Evolutionary conservation across 2,888 invertebrate species (phyloP).

Genomic region (Coleophora deauratella): DNA sequence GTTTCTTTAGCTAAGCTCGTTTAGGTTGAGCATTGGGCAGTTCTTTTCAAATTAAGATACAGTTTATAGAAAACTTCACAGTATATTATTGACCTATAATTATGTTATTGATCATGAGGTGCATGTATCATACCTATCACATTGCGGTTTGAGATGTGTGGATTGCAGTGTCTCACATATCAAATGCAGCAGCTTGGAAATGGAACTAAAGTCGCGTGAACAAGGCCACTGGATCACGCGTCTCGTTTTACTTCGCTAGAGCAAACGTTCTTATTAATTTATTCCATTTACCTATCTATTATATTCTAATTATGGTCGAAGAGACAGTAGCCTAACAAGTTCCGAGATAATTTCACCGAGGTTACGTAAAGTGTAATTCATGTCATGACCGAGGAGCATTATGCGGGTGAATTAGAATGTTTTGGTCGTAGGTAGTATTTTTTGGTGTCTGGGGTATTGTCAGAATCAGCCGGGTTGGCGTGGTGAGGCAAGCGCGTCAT

Average conservation of each 20-base stretch:
- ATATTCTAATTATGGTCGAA: not conserved
- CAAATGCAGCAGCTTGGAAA: conserved; percentile 41
- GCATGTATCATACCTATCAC: not conserved
- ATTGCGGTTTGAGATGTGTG: conserved; percentile 20
- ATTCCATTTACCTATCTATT: not conserved
- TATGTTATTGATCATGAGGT: too few species aligned
- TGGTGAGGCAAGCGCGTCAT: conserved; percentile 58
- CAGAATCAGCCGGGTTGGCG: conserved; percentile 26
- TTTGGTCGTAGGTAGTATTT: conserved; percentile 3
- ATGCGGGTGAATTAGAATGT: conserved; percentile 7
- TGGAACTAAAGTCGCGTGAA: conserved; percentile 43
- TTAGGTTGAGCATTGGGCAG: too few species aligned
- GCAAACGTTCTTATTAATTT: not conserved
- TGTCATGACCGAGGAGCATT: conserved; percentile 8
- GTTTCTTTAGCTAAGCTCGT: too few species aligned
- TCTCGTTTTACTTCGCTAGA: conserved; percentile 28
- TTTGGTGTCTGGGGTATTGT: conserved; percentile 14
- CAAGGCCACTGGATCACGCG: conserved; percentile 45
- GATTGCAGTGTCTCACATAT: conserved; percentile 38
- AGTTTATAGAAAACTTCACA: too few species aligned
- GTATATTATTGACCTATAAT: too few species aligned
- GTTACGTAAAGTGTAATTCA: conserved; percentile 22
- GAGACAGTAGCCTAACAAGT: conserved; percentile 4
- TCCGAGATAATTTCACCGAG: conserved; percentile 24
- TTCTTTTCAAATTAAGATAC: too few species aligned